phyloP scores from a whole-genome alignment of 2,113 vertebrate species.

The Ailurus styani region DNA sequence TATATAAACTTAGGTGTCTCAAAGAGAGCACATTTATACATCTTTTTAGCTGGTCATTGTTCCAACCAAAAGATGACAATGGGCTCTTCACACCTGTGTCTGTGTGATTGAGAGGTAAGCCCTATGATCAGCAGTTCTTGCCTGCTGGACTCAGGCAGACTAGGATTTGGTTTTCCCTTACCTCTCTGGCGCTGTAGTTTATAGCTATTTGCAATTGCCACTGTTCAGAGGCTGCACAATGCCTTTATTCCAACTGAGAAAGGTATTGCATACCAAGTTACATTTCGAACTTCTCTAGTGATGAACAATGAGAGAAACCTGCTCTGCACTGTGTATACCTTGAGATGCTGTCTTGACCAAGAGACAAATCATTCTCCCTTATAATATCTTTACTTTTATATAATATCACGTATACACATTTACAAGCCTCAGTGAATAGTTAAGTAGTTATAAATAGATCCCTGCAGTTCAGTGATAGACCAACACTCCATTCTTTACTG shows the following conservation, averaged over 20 bases:
- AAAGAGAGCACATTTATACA: not conserved
- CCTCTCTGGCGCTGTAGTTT: not conserved
- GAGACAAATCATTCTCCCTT: not conserved
- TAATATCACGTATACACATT: not conserved
- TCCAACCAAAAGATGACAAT: not conserved
- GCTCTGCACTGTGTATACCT: not conserved
- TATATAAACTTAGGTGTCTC: not conserved
- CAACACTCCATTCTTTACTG: not conserved
- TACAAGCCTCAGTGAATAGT: not conserved
- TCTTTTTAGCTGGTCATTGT: not conserved
- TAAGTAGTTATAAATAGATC: not conserved
- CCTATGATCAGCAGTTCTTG: not conserved
- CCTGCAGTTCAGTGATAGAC: not conserved
- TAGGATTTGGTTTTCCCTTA: not conserved
- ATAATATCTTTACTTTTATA: not conserved
- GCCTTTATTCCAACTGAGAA: not conserved
- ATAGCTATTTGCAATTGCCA: not conserved
- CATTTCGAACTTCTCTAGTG: not conserved
- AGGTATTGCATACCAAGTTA: not conserved
- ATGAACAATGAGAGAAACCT: not conserved
- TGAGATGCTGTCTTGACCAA: not conserved
- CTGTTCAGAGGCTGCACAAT: not conserved
- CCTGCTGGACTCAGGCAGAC: not conserved
- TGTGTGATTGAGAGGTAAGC: not conserved
- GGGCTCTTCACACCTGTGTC: fast-evolving